Conservation (phyloP, 2,888 invertebrate species). For the Polydrusus cervinus region DNA sequence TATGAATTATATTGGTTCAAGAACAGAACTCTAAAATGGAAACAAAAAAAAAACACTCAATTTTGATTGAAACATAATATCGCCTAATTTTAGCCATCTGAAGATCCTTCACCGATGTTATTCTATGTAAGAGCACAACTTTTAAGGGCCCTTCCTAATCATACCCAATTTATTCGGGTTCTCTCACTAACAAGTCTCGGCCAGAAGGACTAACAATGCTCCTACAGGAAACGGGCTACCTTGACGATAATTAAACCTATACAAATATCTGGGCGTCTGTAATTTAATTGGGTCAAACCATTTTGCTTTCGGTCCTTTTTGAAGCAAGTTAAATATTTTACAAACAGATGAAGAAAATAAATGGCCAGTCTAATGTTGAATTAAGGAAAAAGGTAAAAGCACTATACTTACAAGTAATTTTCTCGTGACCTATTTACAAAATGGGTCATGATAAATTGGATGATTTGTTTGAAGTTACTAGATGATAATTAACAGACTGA, state of each 20-base stretch:
- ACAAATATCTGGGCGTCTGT: conserved; percentile 44
- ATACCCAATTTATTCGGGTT: conserved; percentile 31
- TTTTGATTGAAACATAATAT: conserved; percentile 11
- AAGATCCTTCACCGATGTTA: not conserved
- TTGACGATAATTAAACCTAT: conserved; percentile 49
- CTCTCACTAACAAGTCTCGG: conserved; percentile 40
- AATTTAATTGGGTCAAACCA: conserved; percentile 40
- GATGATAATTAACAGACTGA: no score
- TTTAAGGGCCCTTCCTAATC: conserved; percentile 20
- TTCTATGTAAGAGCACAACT: conserved; percentile 13
- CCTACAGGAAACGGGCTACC: conserved; percentile 38
- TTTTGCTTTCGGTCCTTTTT: conserved; percentile 18
- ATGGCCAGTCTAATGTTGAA: conserved; percentile 6
- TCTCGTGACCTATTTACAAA: no score
- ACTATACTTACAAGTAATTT: not conserved
- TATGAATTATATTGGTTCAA: no score
- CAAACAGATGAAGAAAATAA: conserved; percentile 18
- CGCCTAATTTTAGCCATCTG: not conserved
- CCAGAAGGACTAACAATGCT: conserved; percentile 44
- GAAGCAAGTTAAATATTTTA: conserved; percentile 22
- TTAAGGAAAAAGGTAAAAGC: conserved; percentile 6
- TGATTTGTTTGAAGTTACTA: no score
- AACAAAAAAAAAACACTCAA: not conserved
- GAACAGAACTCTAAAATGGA: no score
- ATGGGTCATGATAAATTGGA: no score